These are phyloP conservation scores for Allolobophora icterica DNA, from an alignment of 2,888 invertebrate genomes.

Conservation along the genomic window DNA sequence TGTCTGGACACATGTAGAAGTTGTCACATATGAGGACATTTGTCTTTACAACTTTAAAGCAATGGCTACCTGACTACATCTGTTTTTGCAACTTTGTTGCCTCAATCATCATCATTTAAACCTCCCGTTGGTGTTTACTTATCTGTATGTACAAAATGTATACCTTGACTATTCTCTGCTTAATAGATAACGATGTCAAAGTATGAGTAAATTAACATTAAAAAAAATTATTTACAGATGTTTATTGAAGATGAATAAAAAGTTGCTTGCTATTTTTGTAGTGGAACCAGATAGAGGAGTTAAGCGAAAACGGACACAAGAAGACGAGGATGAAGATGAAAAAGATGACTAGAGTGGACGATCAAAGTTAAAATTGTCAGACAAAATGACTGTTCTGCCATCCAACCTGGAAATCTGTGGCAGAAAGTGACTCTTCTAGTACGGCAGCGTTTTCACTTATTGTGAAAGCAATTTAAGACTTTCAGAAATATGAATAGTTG, in stretches of 20 bases:
- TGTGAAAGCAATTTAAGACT: conserved; percentile 17
- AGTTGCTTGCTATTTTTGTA: conserved; percentile 1
- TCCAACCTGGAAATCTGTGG: not conserved
- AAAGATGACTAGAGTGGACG: conserved; percentile 12
- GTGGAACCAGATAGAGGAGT: conserved; percentile 35
- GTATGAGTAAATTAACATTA: too few relatives aligned
- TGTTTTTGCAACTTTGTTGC: too few relatives aligned
- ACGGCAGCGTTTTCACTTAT: conserved; percentile 6
- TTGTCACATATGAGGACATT: too few relatives aligned
- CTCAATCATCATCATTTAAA: too few relatives aligned
- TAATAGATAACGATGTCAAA: too few relatives aligned
- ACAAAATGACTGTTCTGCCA: not conserved
- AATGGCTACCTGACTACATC: too few relatives aligned
- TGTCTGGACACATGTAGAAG: too few relatives aligned
- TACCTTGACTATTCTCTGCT: too few relatives aligned
- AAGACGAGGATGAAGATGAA: conserved; percentile 41
- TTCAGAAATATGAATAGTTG: conserved; percentile 6
- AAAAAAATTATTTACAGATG: too few relatives aligned
- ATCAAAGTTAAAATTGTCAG: conserved; percentile 17
- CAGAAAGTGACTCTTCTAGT: conserved; percentile 17
- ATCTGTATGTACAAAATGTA: too few relatives aligned
- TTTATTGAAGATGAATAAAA: not conserved
- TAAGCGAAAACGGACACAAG: conserved; percentile 42
- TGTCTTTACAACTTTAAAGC: too few relatives aligned
- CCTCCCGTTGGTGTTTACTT: too few relatives aligned